Base-by-base conservation (phyloP, 1,140 invertebrate genomes). In the Apis laboriosa region DNA sequence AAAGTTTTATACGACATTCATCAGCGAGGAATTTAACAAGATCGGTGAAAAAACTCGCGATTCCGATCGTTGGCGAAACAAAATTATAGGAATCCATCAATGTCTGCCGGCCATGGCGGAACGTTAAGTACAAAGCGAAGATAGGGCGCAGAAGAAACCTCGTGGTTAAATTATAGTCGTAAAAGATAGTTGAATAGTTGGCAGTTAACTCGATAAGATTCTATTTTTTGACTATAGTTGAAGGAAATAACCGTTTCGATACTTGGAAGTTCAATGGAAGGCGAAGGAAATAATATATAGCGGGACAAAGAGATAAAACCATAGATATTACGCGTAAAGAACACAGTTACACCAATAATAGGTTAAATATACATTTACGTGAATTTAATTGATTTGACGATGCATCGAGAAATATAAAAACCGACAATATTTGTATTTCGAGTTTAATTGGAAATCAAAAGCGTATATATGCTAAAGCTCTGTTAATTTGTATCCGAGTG, bases 81-180 rank as follows among this genome's bases (percentile, higher is more conserved):
- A 58, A 67, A 67, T 75, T 76, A 53, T 76, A n/a, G 53, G 43
- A 49, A 67, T 81, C 53, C 51, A 51, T 67, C 71, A 58, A 58
- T 67, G 71, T 75, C 79, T 64, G 53, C 19, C 21, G 17, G 7
- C 12, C 71, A 55, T 49, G 34, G 49, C 66, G 64, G 28, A 2
- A 28, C 63, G 55, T 77, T 67, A 66, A 49, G 49, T 49, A 51
- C 43, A 17, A 53, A 58, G 21, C 55, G 9, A 49, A 15, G n/a
- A n/a, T 49, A 21, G 34, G 19, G 9, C 19, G 17, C 0, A 34
- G 53, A 34, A 34, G 34, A 56, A 56, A 43, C n/a, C 67, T 9
- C 51, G 43, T 51, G n/a, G 5, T 79, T 64, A n/a, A n/a, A 43
- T 8, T 60, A 74, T 55, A n/a, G 49, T n/a, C 60, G 21, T 13